Base-by-base conservation (phyloP, 2,888 invertebrate species). In the Polyommatus iphigenia region DNA sequence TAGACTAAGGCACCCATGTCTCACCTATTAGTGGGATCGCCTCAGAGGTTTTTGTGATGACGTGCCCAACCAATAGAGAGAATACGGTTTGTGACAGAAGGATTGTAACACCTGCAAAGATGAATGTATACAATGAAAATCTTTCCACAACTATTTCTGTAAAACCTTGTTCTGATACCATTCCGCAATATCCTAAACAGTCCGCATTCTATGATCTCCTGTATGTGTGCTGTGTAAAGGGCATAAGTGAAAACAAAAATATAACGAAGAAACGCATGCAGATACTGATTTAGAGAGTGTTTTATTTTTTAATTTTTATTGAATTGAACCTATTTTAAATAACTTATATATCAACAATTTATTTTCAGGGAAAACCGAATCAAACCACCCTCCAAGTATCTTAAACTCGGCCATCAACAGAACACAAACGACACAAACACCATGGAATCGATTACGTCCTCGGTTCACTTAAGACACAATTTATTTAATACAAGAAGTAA, bases 61-160 rank as follows among this genome's bases (percentile, higher is more conserved):
- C 98, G 96, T 99, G 98, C 93, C 98, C 98, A 95, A 99, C 99
- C 97, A 99, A 97, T 95, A 99, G 97, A 94, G 99, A 98, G 96
- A 99, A 99, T 95, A 99, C 99, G 95, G 99, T 99, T 96, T 99
- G 98, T 90, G 99, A 99, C 95, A 99, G 98, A 95, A 99, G 97
- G 95, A 99, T 99, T 95, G 99, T 99, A 94, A 99, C 98, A 97
- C 98, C 99, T 99, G 98, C 93, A 97, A 97, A 97, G 95, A 95
- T 91, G 87, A 92, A 93, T 95, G 95, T 95, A 86, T 86, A 84
- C 88, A 89, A 90, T 88, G 85, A 85, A 80, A 78, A 59, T 50
- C 41, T 59, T 29, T 76, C 41, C 59, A 76, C 73, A 71, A 75
- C 73, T 73, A 29, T 54, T 54, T 73, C 73, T 78, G 78, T 46